Base-by-base conservation (phyloP, 2,113 vertebrate genomes). In the Phaethon lepturus region DNA sequence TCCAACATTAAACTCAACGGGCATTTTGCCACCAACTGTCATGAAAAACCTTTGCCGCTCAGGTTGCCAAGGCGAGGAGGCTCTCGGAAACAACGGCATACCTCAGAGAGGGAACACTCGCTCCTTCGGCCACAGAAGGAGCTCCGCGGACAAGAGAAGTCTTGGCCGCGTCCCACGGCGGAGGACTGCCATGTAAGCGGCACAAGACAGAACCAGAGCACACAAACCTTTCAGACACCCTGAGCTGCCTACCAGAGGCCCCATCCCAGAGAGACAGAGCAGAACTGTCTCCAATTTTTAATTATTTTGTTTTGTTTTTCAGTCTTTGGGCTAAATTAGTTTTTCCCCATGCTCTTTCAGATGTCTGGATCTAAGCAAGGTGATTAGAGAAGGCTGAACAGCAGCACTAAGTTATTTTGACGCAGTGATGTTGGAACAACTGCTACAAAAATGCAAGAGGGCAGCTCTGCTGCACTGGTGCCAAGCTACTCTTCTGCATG, bases 371-470 rank as follows among this genome's bases (percentile, higher is more conserved):
- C n/a, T 69, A 77, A 84, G 64, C 13, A 24, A 95, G 71, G 60
- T 76, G 80, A 92, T 85, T 47, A 56, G 15, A 94, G 35, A 85
- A 63, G 17, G 42, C 71, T 72, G 47, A 89, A 93, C 25, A 95
- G 56, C n/a, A 62, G 58, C 78, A 96, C 72, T 47, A 78, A 90
- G 56, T 93, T 86, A 68, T 55, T 96, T 80, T 93, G 56, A 82
- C 6, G 0, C 76, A 58, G 22, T 76, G 35, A 26, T 94, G 20
- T 22, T 69, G 33, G 93, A 97, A 92, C 72, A 95, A 89, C 33
- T 93, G 95, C 85, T 97, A 52, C 97, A 94, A 95, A 95, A 96
- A 97, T 88, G 84, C 82, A 95, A 91, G 72, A 87, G 95, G 82
- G 97, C 93, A 97, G 86, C 62, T 90, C 93, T 96, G 92, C 56